Conservation (phyloP, 2,113 vertebrate genomes). For the Carettochelys insculpta region DNA sequence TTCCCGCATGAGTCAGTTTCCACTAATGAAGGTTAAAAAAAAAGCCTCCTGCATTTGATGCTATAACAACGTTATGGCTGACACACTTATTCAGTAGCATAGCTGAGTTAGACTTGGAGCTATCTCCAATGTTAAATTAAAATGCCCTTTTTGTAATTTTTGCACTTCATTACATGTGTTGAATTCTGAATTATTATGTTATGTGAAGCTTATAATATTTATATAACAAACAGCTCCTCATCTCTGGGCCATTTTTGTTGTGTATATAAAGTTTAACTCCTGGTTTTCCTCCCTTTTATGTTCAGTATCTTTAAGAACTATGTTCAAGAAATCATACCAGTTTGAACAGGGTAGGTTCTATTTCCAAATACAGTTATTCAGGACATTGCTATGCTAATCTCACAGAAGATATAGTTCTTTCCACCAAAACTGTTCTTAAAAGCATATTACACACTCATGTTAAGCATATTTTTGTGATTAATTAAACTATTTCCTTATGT, state of each 20-base stretch:
- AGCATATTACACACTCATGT: no score
- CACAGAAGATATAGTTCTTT: slow-evolving; percentile 48
- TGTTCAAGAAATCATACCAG: slow-evolving; percentile 82
- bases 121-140: slow-evolving; percentile 70
- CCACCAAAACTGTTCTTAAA: slow-evolving; percentile 21
- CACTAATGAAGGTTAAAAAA: slow-evolving; percentile 48
- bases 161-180: slow-evolving; percentile 72
- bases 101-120: slow-evolving; percentile 30
- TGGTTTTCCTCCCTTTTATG: slow-evolving; percentile 68
- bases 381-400: slow-evolving; percentile 62
- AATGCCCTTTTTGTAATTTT: slow-evolving; percentile 67
- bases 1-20: slow-evolving; percentile 36
- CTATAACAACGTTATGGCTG: not conserved
- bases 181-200: slow-evolving; percentile 75
- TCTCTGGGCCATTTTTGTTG: slow-evolving; percentile 77
- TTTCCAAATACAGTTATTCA: slow-evolving; percentile 70
- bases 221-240: slow-evolving; percentile 77
- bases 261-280: slow-evolving; percentile 82
- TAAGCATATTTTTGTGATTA: slow-evolving; percentile 47
- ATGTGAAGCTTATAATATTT: slow-evolving; percentile 79
- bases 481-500: slow-evolving; percentile 54
- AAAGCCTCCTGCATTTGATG: not conserved
- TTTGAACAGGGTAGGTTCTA: slow-evolving; percentile 67
- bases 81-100: slow-evolving; percentile 7
- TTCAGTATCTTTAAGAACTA: slow-evolving; percentile 77